phyloP scores from a whole-genome alignment of 2,797 vertebrate genomes.

The Pseudochaenichthys georgianus region DNA sequence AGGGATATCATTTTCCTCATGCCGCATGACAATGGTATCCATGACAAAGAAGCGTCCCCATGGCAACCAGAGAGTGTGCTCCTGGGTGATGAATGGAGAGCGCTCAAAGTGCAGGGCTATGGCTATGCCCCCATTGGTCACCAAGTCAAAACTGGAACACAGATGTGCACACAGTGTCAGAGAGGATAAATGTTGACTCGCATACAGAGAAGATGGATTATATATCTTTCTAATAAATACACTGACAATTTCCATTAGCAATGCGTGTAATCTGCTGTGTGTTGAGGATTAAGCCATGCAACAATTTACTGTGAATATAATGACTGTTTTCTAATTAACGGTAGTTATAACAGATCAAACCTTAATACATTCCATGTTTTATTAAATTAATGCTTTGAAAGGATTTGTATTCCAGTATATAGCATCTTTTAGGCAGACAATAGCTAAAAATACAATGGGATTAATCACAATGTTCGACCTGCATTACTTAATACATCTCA shows the following conservation, averaged over 20 bases:
- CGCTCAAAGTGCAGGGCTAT: constrained; percentile 94
- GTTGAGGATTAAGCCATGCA: constrained; percentile 36
- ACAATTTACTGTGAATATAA: constrained; percentile 23
- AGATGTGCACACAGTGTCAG: constrained; percentile 40
- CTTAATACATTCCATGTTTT: constrained; percentile 54
- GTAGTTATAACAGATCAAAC: constrained; percentile 47
- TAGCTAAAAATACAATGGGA: constrained; percentile 48
- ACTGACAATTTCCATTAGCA: constrained; percentile 26
- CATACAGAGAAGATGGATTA: constrained; percentile 20
- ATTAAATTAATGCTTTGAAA: constrained; percentile 53
- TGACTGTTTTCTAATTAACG: constrained; percentile 49
- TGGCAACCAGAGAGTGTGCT: constrained; percentile 96
- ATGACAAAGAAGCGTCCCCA: constrained; percentile 99
- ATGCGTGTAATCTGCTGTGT: constrained; percentile 36
- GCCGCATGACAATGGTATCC: constrained; percentile 98
- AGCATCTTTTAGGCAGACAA: constrained; percentile 60
- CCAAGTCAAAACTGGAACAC: constrained; percentile 93
- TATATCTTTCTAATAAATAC: constrained; percentile 12
- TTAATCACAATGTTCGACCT: constrained; percentile 54
- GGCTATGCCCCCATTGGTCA: constrained; percentile 95
- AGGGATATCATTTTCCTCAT: constrained; percentile 98
- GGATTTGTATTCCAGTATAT: constrained; percentile 39
- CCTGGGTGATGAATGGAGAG: constrained; percentile 97
- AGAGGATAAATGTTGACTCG: constrained; percentile 23
- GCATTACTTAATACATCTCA: constrained; percentile 54